Evolutionary conservation across 1,140 invertebrate genomes (phyloP), one percentile per base, ranked within the genome.

Genomic region (Drosophila punjabiensis): DNA sequence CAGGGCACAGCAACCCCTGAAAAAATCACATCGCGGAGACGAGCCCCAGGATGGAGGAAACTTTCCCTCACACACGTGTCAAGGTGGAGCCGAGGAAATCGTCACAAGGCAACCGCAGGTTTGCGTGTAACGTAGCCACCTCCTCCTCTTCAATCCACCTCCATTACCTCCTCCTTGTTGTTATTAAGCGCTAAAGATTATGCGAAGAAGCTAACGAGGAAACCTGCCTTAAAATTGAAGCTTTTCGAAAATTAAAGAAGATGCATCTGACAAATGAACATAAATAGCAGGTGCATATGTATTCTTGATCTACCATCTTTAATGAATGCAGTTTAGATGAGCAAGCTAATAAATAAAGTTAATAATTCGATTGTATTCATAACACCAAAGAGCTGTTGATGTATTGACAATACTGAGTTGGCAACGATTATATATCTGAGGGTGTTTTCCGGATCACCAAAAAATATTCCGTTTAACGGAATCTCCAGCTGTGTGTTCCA

Each of bases 111-210:
- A 58, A 63, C 85, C 85, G 56, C 81, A 81, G 65, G 81, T 70
- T 89, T 85, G 85, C 85, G 85, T 85, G 85, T 68, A 58, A 82
- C 66, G 77, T 35, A 28, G 30, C 28, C 39, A 16, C 43, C 45
- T 35, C 43, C 53, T 65, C 60, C 45, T 39, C 37, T 43, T 13
- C 28, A 16, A 32, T 16, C 20, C 47, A 48, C 20, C 20, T 24
- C 47, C 24, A 28, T n/a, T 52, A 52, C 32, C 11, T 70, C 24
- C 50, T 76, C 59, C 79, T 77, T 89, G 81, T 89, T 84, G 81
- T 84, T 89, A 89, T 89, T 84, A 89, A 81, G 71, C 67, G 62
- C 68, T 60, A 73, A 79, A 84, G 82, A 82, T 85, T 90, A 82
- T 73, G 76, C 71, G 67, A 50, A 60, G 76, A 90, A 90, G 73